Percentiles rank a stretch among this genome's conserved stretches.
Evolutionary conservation across 2,888 invertebrate species (phyloP).

Genomic region (Masnerella sp.): DNA sequence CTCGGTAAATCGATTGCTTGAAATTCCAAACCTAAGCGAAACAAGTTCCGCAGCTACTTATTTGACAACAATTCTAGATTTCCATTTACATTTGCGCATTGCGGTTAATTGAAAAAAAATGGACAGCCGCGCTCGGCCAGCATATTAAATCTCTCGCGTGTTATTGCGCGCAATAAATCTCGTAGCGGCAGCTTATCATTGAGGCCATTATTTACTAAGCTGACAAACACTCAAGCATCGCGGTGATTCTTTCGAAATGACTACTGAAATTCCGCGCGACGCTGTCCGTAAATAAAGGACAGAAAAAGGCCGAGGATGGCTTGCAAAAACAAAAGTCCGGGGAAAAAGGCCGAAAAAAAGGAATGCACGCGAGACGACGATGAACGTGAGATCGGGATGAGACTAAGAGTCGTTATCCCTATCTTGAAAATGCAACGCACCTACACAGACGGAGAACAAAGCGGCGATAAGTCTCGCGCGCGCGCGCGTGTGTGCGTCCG

Average conservation of each 20-base stretch:
- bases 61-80: too few relatives aligned
- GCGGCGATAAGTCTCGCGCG: slow-evolving; percentile 65
- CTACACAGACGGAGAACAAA: slow-evolving; percentile 59
- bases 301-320: slow-evolving; percentile 30
- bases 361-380: slow-evolving; percentile 53
- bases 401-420: slow-evolving; percentile 60
- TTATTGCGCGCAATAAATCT: slow-evolving; percentile 53
- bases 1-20: too few relatives aligned
- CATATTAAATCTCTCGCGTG: slow-evolving; percentile 24
- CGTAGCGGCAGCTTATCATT: slow-evolving; percentile 51
- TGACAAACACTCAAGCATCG: slow-evolving; percentile 60
- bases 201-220: slow-evolving; percentile 58
- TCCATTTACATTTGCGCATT: too few relatives aligned
- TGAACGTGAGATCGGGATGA: too few relatives aligned
- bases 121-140: too few relatives aligned
- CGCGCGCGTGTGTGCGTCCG: slow-evolving; percentile 46
- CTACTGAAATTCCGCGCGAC: slow-evolving; percentile 58
- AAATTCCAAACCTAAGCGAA: too few relatives aligned
- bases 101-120: too few relatives aligned
- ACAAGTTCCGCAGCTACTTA: too few relatives aligned
- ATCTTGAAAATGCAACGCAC: slow-evolving; percentile 57
- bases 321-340: slow-evolving; percentile 47
- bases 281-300: slow-evolving; percentile 46
- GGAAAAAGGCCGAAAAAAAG: slow-evolving; percentile 23
- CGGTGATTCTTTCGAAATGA: slow-evolving; percentile 59